phyloP scores from a whole-genome alignment of 1,140 invertebrate species.

The Aphaenogaster rudis region DNA sequence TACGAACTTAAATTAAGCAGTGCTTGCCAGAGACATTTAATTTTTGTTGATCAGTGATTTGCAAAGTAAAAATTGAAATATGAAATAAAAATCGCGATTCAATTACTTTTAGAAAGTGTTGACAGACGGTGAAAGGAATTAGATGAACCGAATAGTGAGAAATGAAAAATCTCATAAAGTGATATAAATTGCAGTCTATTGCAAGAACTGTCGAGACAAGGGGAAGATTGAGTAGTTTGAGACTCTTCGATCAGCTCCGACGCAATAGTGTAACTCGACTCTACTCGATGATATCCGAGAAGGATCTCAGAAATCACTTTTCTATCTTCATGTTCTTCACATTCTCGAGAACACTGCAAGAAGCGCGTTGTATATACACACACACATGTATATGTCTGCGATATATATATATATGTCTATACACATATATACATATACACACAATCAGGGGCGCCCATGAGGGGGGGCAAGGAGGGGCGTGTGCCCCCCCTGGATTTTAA shows the following conservation, averaged over 20 bases:
- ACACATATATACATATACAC: not conserved
- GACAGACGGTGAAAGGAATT: not conserved
- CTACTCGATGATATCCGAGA: constrained; percentile 48
- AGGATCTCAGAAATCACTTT: constrained; percentile 56
- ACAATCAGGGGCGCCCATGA: no score
- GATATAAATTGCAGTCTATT: constrained; percentile 28
- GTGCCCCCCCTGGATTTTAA: no score
- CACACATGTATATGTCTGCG: not conserved
- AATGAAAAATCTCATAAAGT: constrained; percentile 17
- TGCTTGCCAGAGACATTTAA: not conserved
- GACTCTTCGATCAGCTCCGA: constrained; percentile 11
- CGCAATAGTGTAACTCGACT: constrained; percentile 28
- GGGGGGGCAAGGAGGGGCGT: no score
- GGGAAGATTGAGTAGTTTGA: constrained; percentile 38
- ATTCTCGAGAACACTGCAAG: not conserved
- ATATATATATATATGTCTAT: not conserved
- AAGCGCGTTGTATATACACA: not conserved
- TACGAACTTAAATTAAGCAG: not conserved
- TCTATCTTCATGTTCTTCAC: constrained; percentile 17
- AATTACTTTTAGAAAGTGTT: not conserved
- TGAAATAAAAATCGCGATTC: not conserved
- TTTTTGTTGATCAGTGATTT: not conserved
- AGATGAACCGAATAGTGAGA: not conserved
- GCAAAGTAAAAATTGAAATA: not conserved
- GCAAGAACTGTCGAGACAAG: not conserved